Evolutionary conservation across 2,797 vertebrate genomes (phyloP).

Genomic region (Sebastes diploproa): DNA sequence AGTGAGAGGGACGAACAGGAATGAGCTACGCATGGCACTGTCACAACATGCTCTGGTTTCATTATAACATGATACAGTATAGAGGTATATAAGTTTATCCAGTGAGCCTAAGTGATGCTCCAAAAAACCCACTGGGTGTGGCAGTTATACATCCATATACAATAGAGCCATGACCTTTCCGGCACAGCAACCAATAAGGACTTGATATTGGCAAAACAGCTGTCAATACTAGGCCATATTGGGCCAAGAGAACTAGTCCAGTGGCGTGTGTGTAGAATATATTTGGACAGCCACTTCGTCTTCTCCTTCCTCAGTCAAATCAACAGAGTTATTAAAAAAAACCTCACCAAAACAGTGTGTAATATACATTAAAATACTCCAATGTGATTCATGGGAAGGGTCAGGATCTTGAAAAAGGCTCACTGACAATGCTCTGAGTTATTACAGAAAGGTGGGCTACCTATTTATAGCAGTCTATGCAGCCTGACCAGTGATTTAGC

Average conservation of each 20-base stretch:
- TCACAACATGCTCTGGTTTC: neutral
- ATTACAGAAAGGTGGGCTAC: neutral
- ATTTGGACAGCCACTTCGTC: neutral
- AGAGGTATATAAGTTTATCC: neutral
- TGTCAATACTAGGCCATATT: neutral
- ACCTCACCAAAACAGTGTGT: neutral
- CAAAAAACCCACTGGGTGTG: slow-evolving; percentile 27
- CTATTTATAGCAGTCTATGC: neutral
- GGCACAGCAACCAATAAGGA: neutral
- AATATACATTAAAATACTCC: neutral
- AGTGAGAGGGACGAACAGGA: slow-evolving; percentile 7
- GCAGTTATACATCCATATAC: neutral
- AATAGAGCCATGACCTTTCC: neutral
- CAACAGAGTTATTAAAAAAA: neutral
- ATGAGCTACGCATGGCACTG: slow-evolving; percentile 1
- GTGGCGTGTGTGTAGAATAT: neutral
- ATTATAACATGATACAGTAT: neutral
- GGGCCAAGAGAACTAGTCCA: neutral
- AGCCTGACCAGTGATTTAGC: neutral
- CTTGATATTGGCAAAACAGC: neutral
- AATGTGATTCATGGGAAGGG: neutral
- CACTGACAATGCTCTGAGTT: neutral
- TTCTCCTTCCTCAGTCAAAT: neutral
- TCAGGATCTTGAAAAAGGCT: neutral
- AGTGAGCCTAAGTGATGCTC: neutral